Evolutionary conservation across 2,113 vertebrate species (phyloP), one percentile per base, ranked within the genome.

Genomic region (Gallinago media): DNA sequence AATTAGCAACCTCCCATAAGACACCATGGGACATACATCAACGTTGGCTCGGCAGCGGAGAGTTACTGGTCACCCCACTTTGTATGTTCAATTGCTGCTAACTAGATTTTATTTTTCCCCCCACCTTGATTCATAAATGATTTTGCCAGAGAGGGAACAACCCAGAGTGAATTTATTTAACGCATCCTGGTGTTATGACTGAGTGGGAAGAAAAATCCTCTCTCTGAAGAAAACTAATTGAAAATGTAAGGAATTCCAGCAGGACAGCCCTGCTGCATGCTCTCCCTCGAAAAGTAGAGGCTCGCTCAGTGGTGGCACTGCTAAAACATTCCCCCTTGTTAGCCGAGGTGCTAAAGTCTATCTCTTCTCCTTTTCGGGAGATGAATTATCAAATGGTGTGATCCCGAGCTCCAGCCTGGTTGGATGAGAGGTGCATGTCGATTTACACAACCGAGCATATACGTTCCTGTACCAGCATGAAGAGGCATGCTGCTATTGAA

Each of bases 401-500:
- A 97, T 95, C 42, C 95, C 38, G 66, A 88, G 93, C 94, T 89
- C 88, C 87, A 89, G 93, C 91, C 96, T 92, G 90, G 94, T 93
- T 97, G 96, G 97, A 88, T 85, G 85, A 92, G 89, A 90, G 88
- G 94, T 55, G 79, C 87, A 34, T 8, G 87, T 81, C 67, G 56
- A 94, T 96, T 94, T 66, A 79, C 32, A 92, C 84, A 73, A 65
- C 66, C 1, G 62, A 96, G 86, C 59, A 59, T 85, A 88, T 87
- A 94, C 76, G 31, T 95, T 94, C 91, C 82, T 87, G 94, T 47
- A 91, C 76, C 94, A 97, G 94, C 94, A 44, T 88, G 92, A 97
- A 95, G 96, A 96, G 88, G 75, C 96, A 88, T 63, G 89, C 94
- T 96, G 96, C 97, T 91, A 96, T 96, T 97, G 95, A 95, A 95